phyloP scores from a whole-genome alignment of 2,888 invertebrate genomes.

The Lepeophtheirus nordmannii region DNA sequence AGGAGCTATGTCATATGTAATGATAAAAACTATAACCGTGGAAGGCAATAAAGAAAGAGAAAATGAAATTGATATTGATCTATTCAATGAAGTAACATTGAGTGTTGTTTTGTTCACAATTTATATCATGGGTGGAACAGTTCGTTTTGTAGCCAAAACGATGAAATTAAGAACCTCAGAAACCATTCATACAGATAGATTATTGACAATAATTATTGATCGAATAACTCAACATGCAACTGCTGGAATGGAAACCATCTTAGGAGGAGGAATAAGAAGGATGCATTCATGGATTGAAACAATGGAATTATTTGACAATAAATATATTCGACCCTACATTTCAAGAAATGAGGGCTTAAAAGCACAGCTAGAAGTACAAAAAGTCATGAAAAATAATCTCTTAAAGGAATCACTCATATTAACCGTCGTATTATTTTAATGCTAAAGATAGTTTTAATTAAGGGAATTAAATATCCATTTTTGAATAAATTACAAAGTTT shows the following conservation, averaged over 20 bases:
- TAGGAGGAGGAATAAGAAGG: background rate
- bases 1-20: slow-evolving; percentile 2
- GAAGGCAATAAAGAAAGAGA: background rate
- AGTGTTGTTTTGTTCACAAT: background rate
- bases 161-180: background rate
- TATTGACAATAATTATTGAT: background rate
- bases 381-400: background rate
- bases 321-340: background rate
- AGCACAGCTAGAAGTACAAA: background rate
- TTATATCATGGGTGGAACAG: background rate
- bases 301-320: background rate
- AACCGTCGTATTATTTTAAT: no score
- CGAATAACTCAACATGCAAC: slow-evolving; percentile 2
- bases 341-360: background rate
- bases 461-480: no score
- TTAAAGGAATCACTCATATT: background rate
- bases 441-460: no score
- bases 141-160: background rate
- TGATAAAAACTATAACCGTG: background rate
- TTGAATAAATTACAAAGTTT: no score
- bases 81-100: background rate
- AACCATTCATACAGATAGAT: background rate
- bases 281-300: slow-evolving; percentile 1
- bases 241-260: background rate
- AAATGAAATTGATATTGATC: background rate